Conservation (phyloP, 1,140 invertebrate genomes). For the Apis laboriosa region DNA sequence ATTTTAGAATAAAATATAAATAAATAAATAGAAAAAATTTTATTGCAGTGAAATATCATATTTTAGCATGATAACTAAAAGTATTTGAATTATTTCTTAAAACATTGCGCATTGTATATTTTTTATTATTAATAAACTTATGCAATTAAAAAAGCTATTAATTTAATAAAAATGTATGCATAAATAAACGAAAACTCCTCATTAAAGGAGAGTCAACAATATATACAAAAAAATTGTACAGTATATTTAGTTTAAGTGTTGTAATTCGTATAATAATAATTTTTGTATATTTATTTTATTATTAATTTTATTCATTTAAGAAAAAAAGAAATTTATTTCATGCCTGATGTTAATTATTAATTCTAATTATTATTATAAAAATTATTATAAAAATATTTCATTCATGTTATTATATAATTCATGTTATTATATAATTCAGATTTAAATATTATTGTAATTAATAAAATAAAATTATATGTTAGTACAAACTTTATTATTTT, state of each 20-base stretch:
- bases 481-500: not conserved
- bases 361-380: not conserved
- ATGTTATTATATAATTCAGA: too few species aligned
- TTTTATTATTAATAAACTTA: constrained; percentile 16
- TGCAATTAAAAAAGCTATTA: constrained; percentile 22
- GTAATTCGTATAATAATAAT: not conserved
- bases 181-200: constrained; percentile 37
- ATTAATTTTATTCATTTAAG: not conserved
- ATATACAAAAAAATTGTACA: constrained; percentile 39
- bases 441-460: not conserved
- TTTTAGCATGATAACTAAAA: constrained; percentile 47
- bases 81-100: constrained; percentile 37
- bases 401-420: not conserved
- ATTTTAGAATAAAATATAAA: constrained; percentile 63
- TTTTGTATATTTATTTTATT: not conserved
- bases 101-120: constrained; percentile 20
- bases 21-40: constrained; percentile 76
- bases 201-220: constrained; percentile 44
- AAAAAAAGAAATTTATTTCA: not conserved
- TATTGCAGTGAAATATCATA: constrained; percentile 55
- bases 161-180: constrained; percentile 31
- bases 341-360: not conserved
- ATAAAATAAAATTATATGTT: not conserved
- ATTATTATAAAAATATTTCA: not conserved
- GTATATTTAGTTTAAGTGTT: constrained; percentile 20